A percentile compares a stretch with the other conserved stretches of the same genome.
These are phyloP conservation scores for Folsomia candida DNA, from an alignment of 2,888 invertebrate genomes.

Conservation along the genomic window DNA sequence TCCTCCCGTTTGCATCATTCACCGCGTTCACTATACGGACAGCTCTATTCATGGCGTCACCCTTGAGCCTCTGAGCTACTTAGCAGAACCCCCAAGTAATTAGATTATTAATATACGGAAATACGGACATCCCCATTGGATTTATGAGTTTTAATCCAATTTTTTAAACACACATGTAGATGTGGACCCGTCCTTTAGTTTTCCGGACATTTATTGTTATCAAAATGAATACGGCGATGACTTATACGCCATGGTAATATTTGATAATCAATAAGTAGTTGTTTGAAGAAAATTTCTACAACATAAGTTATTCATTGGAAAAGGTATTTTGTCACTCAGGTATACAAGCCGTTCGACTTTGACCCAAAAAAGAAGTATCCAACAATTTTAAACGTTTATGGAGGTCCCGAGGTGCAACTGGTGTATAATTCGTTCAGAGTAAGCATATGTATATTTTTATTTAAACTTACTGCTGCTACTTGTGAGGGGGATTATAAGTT, in stretches of 20 bases:
- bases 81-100: slow-evolving; percentile 64
- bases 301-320: no score
- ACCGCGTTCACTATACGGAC: slow-evolving; percentile 64
- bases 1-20: slow-evolving; percentile 58
- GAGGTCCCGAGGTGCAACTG: slow-evolving; percentile 96
- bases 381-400: slow-evolving; percentile 93
- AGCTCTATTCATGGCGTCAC: slow-evolving; percentile 68
- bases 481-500: background rate
- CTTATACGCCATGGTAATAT: slow-evolving; percentile 82
- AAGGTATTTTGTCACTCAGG: no score
- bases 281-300: no score
- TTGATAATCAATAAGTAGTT: no score
- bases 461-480: slow-evolving; percentile 2
- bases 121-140: background rate
- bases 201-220: slow-evolving; percentile 63
- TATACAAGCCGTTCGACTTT: slow-evolving; percentile 76
- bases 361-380: slow-evolving; percentile 71
- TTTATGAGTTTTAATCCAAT: background rate
- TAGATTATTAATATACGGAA: slow-evolving; percentile 14
- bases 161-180: slow-evolving; percentile 16
- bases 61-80: slow-evolving; percentile 68
- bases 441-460: slow-evolving; percentile 43
- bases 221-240: slow-evolving; percentile 60
- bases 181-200: slow-evolving; percentile 56
- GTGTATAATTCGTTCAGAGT: slow-evolving; percentile 94